Conservation (phyloP, 1,140 invertebrate species). For the Drosophila athabasca region DNA sequence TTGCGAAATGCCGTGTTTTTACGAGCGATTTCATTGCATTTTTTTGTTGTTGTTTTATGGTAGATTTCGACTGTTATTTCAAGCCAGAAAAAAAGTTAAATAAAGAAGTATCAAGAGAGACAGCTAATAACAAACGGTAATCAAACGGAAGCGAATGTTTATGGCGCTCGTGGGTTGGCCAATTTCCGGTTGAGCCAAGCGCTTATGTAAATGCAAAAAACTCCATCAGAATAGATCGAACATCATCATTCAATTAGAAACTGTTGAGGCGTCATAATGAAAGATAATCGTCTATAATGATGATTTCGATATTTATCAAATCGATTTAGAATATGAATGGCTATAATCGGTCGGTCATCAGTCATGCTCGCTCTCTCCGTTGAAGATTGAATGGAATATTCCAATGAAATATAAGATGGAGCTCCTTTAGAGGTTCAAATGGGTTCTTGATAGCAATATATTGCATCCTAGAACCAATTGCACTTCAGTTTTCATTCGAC, state of each 20-base stretch:
- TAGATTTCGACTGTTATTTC: too few relatives aligned
- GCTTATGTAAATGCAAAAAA: conserved; percentile 54
- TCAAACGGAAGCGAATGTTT: conserved; percentile 67
- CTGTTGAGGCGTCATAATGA: conserved; percentile 33
- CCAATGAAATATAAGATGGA: too few relatives aligned
- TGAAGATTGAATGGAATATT: too few relatives aligned
- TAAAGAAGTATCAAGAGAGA: conserved; percentile 3
- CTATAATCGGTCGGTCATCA: not conserved
- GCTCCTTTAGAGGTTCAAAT: too few relatives aligned
- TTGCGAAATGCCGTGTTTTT: conserved; percentile 23
- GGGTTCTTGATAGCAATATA: too few relatives aligned
- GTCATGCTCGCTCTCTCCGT: too few relatives aligned
- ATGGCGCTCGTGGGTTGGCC: conserved; percentile 46
- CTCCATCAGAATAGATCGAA: conserved; percentile 39
- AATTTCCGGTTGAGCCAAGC: conserved; percentile 64
- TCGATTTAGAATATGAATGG: conserved; percentile 6
- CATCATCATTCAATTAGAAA: conserved; percentile 39
- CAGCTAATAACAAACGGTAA: conserved; percentile 52
- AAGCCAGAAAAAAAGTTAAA: conserved; percentile 24
- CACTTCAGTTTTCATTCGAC: too few relatives aligned
- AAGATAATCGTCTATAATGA: conserved; percentile 24
- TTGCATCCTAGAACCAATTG: too few relatives aligned
- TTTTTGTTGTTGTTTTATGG: conserved; percentile 30
- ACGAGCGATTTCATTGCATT: too few relatives aligned
- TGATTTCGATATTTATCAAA: conserved; percentile 24